A percentile compares a stretch with the other conserved stretches of the same genome.
Conservation (phyloP, 2,888 invertebrate species). For the Cryptophagus acutangulus region DNA sequence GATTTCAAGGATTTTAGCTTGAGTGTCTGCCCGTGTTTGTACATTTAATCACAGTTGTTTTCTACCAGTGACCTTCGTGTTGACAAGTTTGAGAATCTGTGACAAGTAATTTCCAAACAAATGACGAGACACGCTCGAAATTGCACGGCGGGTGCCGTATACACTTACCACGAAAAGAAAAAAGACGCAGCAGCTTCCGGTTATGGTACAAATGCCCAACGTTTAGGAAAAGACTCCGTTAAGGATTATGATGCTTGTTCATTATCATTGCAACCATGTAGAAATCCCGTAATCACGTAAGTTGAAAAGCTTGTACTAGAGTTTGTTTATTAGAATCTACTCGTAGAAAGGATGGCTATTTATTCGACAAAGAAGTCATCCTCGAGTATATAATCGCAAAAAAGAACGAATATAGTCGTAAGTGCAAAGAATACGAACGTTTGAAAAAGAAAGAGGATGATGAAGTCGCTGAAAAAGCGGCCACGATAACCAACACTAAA, state of each 20-base stretch:
- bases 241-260: slow-evolving; percentile 98
- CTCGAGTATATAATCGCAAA: slow-evolving; percentile 91
- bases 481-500: slow-evolving; percentile 61
- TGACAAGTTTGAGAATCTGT: no score
- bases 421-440: slow-evolving; percentile 88
- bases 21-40: no score
- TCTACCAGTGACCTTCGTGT: no score
- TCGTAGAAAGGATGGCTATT: slow-evolving; percentile 71
- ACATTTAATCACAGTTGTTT: no score
- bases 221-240: slow-evolving; percentile 91
- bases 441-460: slow-evolving; percentile 72
- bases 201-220: slow-evolving; percentile 79
- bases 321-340: not conserved
- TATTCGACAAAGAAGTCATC: slow-evolving; percentile 97
- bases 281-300: slow-evolving; percentile 84
- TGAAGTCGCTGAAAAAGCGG: slow-evolving; percentile 64
- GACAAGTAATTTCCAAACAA: no score
- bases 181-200: slow-evolving; percentile 93
- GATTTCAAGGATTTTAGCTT: no score
- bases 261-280: slow-evolving; percentile 92
- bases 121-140: slow-evolving; percentile 98
- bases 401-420: slow-evolving; percentile 84
- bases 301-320: not conserved
- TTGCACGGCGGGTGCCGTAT: slow-evolving; percentile 96
- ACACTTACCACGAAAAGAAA: slow-evolving; percentile 96